A percentile compares a stretch with the other conserved stretches of the same genome.
Conservation (phyloP, 2,888 invertebrate species). For the Ophonus ardosiacus region DNA sequence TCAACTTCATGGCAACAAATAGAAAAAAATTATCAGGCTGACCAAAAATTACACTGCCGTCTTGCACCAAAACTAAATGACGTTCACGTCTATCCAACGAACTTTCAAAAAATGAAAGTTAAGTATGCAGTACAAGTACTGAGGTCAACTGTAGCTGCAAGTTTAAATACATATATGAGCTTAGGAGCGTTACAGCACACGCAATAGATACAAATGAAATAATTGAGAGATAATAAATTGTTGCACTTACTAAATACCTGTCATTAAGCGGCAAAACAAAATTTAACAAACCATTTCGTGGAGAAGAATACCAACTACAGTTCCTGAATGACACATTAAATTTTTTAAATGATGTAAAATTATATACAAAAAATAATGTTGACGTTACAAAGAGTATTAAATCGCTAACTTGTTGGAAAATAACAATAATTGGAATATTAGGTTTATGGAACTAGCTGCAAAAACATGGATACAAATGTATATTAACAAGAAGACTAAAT, state of each 20-base stretch:
- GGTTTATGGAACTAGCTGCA: conserved; percentile 2
- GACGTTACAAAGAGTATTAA: no score
- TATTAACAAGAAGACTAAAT: conserved; percentile 32
- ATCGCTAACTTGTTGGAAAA: no score
- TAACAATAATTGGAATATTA: conserved; percentile 37
- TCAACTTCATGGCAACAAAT: neutral
- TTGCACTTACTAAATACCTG: no score
- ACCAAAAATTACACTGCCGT: neutral
- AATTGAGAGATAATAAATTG: no score
- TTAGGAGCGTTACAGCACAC: no score
- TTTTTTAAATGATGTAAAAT: no score
- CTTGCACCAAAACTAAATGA: conserved; percentile 65
- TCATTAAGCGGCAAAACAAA: no score
- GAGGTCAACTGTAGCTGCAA: conserved; percentile 67
- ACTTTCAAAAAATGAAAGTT: conserved; percentile 67
- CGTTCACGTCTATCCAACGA: conserved; percentile 65
- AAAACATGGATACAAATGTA: conserved; percentile 9
- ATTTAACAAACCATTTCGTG: no score
- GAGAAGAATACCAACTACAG: no score
- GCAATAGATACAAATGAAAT: no score
- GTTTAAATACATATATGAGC: conserved; percentile 64
- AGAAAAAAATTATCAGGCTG: neutral
- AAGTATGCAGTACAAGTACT: conserved; percentile 66
- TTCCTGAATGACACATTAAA: no score
- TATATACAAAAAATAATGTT: neutral